Percentiles rank a stretch among this genome's conserved stretches.
These are phyloP conservation scores for Bubo bubo DNA, from an alignment of 2,113 vertebrate genomes.

Conservation along the genomic window DNA sequence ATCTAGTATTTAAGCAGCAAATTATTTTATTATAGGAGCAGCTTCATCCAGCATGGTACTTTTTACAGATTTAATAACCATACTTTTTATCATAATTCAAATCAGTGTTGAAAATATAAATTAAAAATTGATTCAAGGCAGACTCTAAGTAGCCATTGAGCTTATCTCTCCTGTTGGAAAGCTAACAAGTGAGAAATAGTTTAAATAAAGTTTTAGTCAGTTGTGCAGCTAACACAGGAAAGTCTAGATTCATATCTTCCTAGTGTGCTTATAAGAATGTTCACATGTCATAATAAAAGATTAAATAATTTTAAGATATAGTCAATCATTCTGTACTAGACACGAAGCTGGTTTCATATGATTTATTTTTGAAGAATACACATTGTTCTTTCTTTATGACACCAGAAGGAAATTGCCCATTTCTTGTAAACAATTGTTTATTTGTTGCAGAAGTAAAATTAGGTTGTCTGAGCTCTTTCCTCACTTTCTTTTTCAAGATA, in stretches of 20 bases:
- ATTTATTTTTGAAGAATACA: neutral
- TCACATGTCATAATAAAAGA: neutral
- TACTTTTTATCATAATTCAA: neutral
- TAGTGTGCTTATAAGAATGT: neutral
- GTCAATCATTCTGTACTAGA: neutral
- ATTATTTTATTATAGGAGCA: neutral
- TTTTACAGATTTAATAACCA: neutral
- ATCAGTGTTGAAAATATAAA: neutral
- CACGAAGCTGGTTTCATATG: neutral
- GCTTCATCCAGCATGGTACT: neutral
- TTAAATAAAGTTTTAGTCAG: neutral
- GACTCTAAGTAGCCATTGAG: neutral
- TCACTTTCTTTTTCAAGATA: neutral
- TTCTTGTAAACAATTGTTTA: rapidly evolving
- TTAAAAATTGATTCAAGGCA: neutral
- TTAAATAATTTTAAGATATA: neutral
- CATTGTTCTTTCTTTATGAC: neutral
- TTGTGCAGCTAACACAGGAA: neutral
- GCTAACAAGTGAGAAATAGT: neutral
- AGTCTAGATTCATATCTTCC: neutral
- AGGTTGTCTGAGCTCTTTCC: neutral
- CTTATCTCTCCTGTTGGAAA: neutral
- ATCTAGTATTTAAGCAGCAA: rapidly evolving
- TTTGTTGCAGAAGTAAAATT: neutral
- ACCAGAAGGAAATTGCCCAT: neutral